Base-by-base conservation (phyloP, 2,888 invertebrate species). In the Electrophaes corylata region DNA sequence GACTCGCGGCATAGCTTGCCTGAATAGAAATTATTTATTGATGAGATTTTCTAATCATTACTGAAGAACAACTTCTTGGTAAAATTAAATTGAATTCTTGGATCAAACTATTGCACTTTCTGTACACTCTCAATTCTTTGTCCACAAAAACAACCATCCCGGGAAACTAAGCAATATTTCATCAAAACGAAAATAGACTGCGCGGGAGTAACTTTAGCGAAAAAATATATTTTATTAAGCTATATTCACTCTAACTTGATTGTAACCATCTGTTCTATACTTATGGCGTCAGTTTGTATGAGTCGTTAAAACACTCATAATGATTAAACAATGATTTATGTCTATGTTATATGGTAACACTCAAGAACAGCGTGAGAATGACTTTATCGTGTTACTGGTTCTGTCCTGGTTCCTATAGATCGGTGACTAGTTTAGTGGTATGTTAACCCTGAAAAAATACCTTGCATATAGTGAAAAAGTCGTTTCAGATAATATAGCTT, bases 101-200 rank as follows among this genome's bases (percentile, higher is more conserved):
- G n/a, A n/a, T n/a, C n/a, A n/a, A n/a, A n/a, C n/a, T n/a, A n/a
- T n/a, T n/a, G n/a, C n/a, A n/a, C n/a, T n/a, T n/a, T 71, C 73
- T 71, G 66, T 58, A 3, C 10, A 0, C 18, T 16, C 10, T 44
- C 5, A 19, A 49, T 18, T 64, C 60, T 61, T 57, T 60, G 62
- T 10, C 53, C 3, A 43, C 18, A 50, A 59, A 60, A 59, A 45
- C 52, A 10, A 12, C 33, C 51, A 53, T 58, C 66, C 64, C 66
- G 65, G 71, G 76, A 83, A 84, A 83, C 79, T 75, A 66, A 70
- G 76, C 79, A 75, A 89, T 89, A 82, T 80, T 86, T 88, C 86
- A 89, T 80, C 72, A 76, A 75, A 82, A 81, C 85, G 76, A 80
- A 88, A 90, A 88, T 88, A 88, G 86, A 81, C 72, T 73, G 45